Conservation (phyloP, 92 coral and sea anemone species). For the Galaxea fascicularis region DNA sequence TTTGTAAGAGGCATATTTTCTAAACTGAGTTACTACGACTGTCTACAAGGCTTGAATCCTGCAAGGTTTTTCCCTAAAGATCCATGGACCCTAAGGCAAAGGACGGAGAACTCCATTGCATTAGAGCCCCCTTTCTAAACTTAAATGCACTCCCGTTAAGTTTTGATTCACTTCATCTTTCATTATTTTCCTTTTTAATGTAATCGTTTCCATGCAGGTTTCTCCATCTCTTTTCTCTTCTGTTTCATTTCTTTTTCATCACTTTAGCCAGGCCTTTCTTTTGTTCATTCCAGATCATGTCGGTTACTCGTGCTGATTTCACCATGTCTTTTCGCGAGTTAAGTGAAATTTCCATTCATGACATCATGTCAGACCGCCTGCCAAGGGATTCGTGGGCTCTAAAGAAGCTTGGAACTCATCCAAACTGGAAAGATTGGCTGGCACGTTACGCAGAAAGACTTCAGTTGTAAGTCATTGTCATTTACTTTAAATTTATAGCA, state of each 20-base stretch:
- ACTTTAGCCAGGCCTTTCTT: background rate
- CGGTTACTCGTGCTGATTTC: slow-evolving; percentile 77
- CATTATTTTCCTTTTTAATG: no score
- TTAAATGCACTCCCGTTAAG: no score
- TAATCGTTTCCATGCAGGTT: no score
- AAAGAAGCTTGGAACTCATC: slow-evolving; percentile 61
- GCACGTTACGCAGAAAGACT: slow-evolving; percentile 74
- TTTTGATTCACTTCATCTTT: no score
- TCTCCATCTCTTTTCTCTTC: no score
- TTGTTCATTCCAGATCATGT: slow-evolving; percentile 78
- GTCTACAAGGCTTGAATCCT: no score
- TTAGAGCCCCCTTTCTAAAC: no score
- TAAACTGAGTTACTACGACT: no score
- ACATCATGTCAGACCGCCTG: slow-evolving; percentile 46
- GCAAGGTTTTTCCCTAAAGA: no score
- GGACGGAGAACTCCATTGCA: no score
- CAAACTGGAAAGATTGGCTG: slow-evolving; percentile 86
- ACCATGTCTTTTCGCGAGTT: slow-evolving; percentile 95
- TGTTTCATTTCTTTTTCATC: background rate
- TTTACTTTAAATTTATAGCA: background rate
- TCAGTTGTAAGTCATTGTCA: slow-evolving; percentile 39
- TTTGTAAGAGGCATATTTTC: no score
- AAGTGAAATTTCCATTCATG: slow-evolving; percentile 65
- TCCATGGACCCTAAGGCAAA: no score
- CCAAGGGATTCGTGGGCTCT: slow-evolving; percentile 82